Conservation (phyloP, 2,888 invertebrate species). For the Bruchidius siliquastri region DNA sequence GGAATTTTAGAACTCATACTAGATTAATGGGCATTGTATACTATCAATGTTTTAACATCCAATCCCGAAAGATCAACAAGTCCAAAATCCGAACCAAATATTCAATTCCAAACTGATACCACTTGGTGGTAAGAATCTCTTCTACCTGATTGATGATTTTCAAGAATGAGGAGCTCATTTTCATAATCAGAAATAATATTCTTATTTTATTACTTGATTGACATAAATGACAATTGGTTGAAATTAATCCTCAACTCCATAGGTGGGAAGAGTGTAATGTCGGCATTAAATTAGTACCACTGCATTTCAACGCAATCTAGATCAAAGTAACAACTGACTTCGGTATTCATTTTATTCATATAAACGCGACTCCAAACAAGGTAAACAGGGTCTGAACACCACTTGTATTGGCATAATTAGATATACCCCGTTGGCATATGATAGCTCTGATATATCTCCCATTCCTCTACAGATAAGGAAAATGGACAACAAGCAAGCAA, state of each 20-base stretch:
- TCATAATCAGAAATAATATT: background rate
- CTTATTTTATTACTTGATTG: background rate
- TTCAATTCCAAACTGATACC: too few relatives aligned
- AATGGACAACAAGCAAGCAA: too few relatives aligned
- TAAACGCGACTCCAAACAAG: background rate
- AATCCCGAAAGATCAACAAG: too few relatives aligned
- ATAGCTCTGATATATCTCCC: too few relatives aligned
- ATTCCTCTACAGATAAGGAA: background rate
- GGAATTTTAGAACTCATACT: too few relatives aligned
- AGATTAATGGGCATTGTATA: too few relatives aligned
- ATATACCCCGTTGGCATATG: background rate
- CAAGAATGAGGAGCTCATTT: too few relatives aligned
- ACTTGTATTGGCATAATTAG: background rate
- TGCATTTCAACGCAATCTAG: background rate
- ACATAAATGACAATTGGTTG: background rate
- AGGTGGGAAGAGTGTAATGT: background rate
- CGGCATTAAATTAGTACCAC: background rate
- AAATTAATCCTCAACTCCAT: background rate
- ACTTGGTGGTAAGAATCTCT: too few relatives aligned
- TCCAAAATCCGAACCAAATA: too few relatives aligned
- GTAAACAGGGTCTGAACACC: background rate
- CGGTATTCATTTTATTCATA: background rate
- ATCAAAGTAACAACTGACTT: background rate
- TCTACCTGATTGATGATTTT: too few relatives aligned
- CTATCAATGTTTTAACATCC: too few relatives aligned